Conservation (phyloP, 35 echinoderm and acorn worm genomes). For the Chiridota heheva region DNA sequence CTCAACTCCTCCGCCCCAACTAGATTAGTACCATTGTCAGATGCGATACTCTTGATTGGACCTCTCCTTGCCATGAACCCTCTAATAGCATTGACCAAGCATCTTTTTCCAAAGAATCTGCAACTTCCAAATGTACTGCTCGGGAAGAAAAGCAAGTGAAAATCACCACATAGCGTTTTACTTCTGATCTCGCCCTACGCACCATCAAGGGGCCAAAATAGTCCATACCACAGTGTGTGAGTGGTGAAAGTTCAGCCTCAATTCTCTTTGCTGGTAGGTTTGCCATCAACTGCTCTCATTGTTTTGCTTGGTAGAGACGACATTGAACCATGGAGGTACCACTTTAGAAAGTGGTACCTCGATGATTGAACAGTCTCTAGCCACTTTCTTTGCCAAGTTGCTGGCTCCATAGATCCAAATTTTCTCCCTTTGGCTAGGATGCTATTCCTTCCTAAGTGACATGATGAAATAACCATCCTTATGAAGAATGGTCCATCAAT, state of each 20-base stretch:
- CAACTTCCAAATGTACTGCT: slow-evolving; percentile 63
- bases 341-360: too few species aligned
- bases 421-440: too few species aligned
- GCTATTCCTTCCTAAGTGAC: too few species aligned
- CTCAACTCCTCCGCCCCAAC: slow-evolving; percentile 56
- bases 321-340: too few species aligned
- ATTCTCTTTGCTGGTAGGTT: slow-evolving; percentile 23
- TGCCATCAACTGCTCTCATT: slow-evolving; percentile 38
- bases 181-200: slow-evolving; percentile 17
- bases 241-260: slow-evolving; percentile 3
- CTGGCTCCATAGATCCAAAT: too few species aligned
- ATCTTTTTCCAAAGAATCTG: slow-evolving; percentile 31
- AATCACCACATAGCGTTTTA: slow-evolving; percentile 43
- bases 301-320: slow-evolving; percentile 20
- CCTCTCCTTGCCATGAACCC: slow-evolving; percentile 31
- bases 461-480: too few species aligned
- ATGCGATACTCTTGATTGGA: slow-evolving; percentile 36
- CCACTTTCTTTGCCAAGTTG: too few species aligned
- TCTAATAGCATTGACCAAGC: slow-evolving; percentile 39
- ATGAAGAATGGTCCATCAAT: too few species aligned
- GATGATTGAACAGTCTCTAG: too few species aligned
- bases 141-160: slow-evolving; percentile 42
- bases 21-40: slow-evolving; percentile 59
- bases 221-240: slow-evolving; percentile 39
- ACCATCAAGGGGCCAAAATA: slow-evolving; percentile 64